These are phyloP conservation scores for Maniola jurtina DNA, from an alignment of 1,140 invertebrate species.

Conservation along the genomic window DNA sequence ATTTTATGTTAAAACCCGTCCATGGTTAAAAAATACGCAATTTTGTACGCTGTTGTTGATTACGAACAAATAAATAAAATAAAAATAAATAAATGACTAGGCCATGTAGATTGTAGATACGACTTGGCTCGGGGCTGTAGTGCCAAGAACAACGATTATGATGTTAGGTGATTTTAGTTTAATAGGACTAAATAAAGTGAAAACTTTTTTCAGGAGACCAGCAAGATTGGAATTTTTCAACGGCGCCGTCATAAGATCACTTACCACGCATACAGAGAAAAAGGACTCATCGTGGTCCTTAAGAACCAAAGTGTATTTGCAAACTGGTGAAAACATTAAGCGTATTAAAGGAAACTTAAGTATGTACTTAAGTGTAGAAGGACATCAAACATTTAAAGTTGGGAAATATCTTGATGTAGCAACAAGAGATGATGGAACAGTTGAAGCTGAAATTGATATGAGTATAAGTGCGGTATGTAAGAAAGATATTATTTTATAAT, in stretches of 20 bases:
- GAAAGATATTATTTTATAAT: neutral
- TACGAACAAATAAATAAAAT: too few species aligned
- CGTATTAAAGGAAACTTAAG: constrained; percentile 43
- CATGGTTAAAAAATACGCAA: too few species aligned
- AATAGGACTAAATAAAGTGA: neutral
- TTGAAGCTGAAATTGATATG: constrained; percentile 52
- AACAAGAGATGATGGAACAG: constrained; percentile 45
- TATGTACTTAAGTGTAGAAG: constrained; percentile 46
- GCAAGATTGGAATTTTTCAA: constrained; percentile 79
- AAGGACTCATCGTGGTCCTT: constrained; percentile 67
- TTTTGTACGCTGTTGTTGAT: too few species aligned
- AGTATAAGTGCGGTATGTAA: constrained; percentile 52
- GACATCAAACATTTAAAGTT: constrained; percentile 41
- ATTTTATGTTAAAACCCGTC: too few species aligned
- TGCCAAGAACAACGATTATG: too few species aligned
- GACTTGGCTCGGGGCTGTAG: too few species aligned
- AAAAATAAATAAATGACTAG: too few species aligned
- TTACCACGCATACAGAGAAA: constrained; percentile 69
- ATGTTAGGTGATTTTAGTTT: too few species aligned
- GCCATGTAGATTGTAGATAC: too few species aligned
- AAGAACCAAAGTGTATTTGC: constrained; percentile 76
- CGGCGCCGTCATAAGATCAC: constrained; percentile 77
- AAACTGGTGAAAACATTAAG: constrained; percentile 58
- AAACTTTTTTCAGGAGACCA: constrained; percentile 67
- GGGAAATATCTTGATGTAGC: constrained; percentile 38